Evolutionary conservation across 2,888 invertebrate species (phyloP).

Genomic region (Salticus scenicus): DNA sequence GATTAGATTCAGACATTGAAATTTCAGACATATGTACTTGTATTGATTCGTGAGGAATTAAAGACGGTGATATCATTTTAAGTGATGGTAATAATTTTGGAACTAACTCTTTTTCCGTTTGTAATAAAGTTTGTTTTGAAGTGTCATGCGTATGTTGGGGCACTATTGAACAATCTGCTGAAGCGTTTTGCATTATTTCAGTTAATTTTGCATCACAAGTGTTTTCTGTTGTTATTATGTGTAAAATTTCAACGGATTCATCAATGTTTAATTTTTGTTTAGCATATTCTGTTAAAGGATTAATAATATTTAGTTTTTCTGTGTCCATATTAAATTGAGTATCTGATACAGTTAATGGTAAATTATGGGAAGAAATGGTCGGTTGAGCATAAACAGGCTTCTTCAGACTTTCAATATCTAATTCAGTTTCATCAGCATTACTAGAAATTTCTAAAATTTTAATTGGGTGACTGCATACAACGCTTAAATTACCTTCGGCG

Average conservation of each 20-base stretch:
- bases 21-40: slow-evolving; percentile 44
- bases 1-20: slow-evolving; percentile 54
- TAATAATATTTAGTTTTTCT: background rate
- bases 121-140: slow-evolving; percentile 21
- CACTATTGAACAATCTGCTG: slow-evolving; percentile 29
- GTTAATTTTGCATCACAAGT: background rate
- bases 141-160: slow-evolving; percentile 40
- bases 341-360: slow-evolving; percentile 43
- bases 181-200: background rate
- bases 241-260: slow-evolving; percentile 41
- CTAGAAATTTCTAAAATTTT: slow-evolving; percentile 36
- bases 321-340: slow-evolving; percentile 36
- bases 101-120: slow-evolving; percentile 34
- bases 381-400: slow-evolving; percentile 46
- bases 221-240: slow-evolving; percentile 33
- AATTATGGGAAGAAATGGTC: slow-evolving; percentile 21
- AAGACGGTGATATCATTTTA: slow-evolving; percentile 41
- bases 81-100: background rate
- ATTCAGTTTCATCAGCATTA: slow-evolving; percentile 22
- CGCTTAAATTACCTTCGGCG: slow-evolving; percentile 27
- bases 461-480: slow-evolving; percentile 60
- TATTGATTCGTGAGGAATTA: slow-evolving; percentile 69
- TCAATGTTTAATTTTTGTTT: slow-evolving; percentile 19
- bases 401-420: slow-evolving; percentile 28
- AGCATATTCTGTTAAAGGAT: slow-evolving; percentile 19